Conservation (phyloP, 2,797 vertebrate species). For the Halcyon leucocephala region DNA sequence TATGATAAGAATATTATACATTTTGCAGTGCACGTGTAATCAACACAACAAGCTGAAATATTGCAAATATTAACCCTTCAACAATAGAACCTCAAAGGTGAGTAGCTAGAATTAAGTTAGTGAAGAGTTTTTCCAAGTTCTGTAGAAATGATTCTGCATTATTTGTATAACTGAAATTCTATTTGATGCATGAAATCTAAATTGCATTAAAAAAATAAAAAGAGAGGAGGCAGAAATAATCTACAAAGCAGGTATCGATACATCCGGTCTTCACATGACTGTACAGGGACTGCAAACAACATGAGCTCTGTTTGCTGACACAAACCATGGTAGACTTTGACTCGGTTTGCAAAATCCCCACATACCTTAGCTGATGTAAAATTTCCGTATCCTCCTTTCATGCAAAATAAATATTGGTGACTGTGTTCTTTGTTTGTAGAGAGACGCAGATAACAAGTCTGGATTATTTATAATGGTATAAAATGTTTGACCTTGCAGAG, state of each 20-base stretch:
- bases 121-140: not conserved
- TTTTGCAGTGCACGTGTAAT: not conserved
- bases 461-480: not conserved
- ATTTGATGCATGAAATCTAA: not conserved
- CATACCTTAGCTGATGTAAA: not conserved
- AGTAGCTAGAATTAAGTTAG: not conserved
- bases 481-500: conserved; percentile 10
- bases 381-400: not conserved
- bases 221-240: not conserved
- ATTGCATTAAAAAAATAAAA: not conserved
- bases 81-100: not conserved
- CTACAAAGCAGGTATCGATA: not conserved
- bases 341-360: not conserved
- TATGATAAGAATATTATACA: not conserved
- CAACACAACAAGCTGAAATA: not conserved
- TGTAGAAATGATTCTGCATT: not conserved
- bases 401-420: not conserved
- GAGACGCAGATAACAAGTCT: not conserved
- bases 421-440: not conserved
- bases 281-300: not conserved
- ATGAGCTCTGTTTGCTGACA: not conserved
- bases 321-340: not conserved
- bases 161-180: not conserved
- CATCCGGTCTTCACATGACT: not conserved
- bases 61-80: not conserved